A percentile compares a stretch with the other conserved stretches of the same genome.
phyloP scores from a whole-genome alignment of 2,888 invertebrate genomes.

The Tenthredo distinguenda region DNA sequence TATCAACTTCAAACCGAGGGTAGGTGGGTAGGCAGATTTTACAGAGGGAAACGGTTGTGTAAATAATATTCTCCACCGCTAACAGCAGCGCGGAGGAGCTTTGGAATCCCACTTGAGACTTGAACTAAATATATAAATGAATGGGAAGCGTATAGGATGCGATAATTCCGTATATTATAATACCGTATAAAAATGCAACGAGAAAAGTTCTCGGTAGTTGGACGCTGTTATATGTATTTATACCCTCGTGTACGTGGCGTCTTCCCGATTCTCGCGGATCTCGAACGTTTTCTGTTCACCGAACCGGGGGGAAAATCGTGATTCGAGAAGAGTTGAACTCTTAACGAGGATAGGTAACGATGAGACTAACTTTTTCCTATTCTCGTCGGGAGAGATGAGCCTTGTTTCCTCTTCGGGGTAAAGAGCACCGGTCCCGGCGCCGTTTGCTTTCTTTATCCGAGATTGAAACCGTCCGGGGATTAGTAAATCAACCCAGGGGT shows the following conservation, averaged over 20 bases:
- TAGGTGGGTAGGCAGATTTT: neutral
- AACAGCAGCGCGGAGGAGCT: neutral
- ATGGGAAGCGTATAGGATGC: neutral
- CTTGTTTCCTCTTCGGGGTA: neutral
- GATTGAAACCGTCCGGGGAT: slow-evolving; percentile 41
- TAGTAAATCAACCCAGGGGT: slow-evolving; percentile 29
- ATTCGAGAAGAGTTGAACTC: slow-evolving; percentile 2
- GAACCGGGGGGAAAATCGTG: slow-evolving; percentile 3
- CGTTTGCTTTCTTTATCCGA: slow-evolving; percentile 31
- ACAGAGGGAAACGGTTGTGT: slow-evolving; percentile 10
- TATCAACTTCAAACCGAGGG: slow-evolving; percentile 11
- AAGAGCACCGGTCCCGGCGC: neutral
- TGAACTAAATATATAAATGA: slow-evolving; percentile 27
- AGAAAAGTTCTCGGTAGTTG: slow-evolving; percentile 21
- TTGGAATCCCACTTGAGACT: slow-evolving; percentile 4
- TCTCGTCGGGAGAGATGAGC: neutral
- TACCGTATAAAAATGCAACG: slow-evolving; percentile 26
- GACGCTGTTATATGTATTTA: neutral
- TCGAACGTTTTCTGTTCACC: slow-evolving; percentile 3
- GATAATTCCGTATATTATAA: neutral
- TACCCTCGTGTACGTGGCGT: neutral
- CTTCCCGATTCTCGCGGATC: neutral
- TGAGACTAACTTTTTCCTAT: slow-evolving; percentile 15
- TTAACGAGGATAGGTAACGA: slow-evolving; percentile 29
- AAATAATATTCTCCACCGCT: neutral